phyloP scores from a whole-genome alignment of 1,140 invertebrate species.

The Zaprionus davidi region DNA sequence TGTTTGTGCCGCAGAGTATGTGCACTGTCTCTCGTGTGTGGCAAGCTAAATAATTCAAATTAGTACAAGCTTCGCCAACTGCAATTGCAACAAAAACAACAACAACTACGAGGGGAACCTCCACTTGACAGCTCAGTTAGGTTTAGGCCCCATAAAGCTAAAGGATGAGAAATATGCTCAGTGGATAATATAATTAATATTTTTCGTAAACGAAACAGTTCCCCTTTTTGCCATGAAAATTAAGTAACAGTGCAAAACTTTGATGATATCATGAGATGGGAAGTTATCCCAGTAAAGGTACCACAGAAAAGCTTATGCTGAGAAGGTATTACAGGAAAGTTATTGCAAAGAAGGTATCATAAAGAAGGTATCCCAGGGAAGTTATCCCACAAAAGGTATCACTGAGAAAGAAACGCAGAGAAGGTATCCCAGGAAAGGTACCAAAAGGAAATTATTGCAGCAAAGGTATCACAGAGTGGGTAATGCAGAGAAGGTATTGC shows the following conservation, averaged over 20 bases:
- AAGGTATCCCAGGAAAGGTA: too few species aligned
- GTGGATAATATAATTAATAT: background rate
- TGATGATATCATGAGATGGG: too few species aligned
- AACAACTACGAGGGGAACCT: background rate
- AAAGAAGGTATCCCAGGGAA: too few species aligned
- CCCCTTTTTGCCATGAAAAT: background rate
- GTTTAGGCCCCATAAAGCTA: background rate
- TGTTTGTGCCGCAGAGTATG: slow-evolving; percentile 1
- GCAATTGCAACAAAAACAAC: slow-evolving; percentile 3
- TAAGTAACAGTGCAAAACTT: background rate
- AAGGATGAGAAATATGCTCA: slow-evolving; percentile 1
- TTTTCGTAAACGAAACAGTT: background rate
- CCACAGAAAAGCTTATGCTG: too few species aligned
- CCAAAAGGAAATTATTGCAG: too few species aligned
- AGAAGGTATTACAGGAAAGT: too few species aligned
- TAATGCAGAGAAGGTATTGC: too few species aligned
- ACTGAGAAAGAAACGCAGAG: too few species aligned
- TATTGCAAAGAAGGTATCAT: too few species aligned
- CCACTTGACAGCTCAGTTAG: slow-evolving; percentile 5
- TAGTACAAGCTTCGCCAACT: slow-evolving; percentile 33
- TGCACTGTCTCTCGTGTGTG: background rate
- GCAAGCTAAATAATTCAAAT: slow-evolving; percentile 51
- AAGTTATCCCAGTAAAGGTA: too few species aligned
- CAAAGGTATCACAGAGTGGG: too few species aligned
- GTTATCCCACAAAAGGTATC: too few species aligned